A percentile compares a stretch with the other conserved stretches of the same genome.
Evolutionary conservation across 2,113 vertebrate species (phyloP).

Genomic region (Muntiacus muntjak): DNA sequence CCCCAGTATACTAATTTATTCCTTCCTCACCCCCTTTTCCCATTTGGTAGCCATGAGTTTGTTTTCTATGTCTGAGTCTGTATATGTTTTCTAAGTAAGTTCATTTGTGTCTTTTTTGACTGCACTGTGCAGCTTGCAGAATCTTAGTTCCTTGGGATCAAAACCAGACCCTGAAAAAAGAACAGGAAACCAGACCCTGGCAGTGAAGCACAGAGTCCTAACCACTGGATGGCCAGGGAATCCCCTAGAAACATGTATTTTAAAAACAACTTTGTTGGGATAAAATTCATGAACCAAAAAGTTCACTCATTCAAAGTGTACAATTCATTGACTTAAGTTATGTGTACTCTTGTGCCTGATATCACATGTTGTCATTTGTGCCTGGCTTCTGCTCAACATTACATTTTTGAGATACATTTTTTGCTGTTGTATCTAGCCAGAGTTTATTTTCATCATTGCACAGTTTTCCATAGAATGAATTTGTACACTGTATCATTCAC

Average conservation of each 20-base stretch:
- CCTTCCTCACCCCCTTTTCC: not conserved
- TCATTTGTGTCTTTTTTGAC: not conserved
- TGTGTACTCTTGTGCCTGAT: not conserved
- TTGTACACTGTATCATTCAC: not conserved
- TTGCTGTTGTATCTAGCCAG: not conserved
- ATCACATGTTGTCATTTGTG: not conserved
- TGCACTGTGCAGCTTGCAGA: not conserved
- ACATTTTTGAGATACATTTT: not conserved
- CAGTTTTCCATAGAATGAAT: not conserved
- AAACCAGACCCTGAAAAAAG: not conserved
- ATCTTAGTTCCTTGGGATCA: not conserved
- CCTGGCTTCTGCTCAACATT: not conserved
- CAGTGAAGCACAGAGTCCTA: not conserved
- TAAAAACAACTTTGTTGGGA: not conserved
- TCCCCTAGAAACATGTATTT: not conserved
- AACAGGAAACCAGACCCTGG: not conserved
- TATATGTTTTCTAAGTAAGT: not conserved
- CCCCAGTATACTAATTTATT: not conserved
- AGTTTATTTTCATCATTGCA: not conserved
- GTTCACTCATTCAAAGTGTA: not conserved
- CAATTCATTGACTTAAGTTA: not conserved
- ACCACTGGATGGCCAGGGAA: not conserved
- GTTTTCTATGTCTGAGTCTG: not conserved
- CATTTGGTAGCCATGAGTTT: not conserved
- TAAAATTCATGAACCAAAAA: not conserved